Base-by-base conservation (phyloP, 2,888 invertebrate species). In the Teinopalpus imperialis region DNA sequence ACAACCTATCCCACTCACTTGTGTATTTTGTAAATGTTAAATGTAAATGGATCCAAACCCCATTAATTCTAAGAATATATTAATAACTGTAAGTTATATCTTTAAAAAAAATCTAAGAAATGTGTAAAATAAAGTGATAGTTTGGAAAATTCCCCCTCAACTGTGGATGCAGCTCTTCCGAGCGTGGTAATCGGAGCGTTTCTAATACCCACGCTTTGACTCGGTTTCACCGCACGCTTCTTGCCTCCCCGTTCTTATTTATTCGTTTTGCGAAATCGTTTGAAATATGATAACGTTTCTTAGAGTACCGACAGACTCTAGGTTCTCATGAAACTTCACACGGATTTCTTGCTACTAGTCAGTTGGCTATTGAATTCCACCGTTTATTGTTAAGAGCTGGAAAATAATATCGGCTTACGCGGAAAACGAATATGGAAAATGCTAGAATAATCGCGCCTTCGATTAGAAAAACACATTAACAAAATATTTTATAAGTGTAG, bases 181-280 rank as follows among this genome's bases (percentile, higher is more conserved):
- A 68, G 68, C 83, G 79, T 75, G 80, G 87, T 83, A 86, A 87
- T 81, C 82, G 87, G 87, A 87, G 85, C 87, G 83, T 86, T 87
- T 87, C 85, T 87, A 86, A 87, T 88, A 88, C 81, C 80, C 81
- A 81, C 85, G 85, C 83, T 86, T 81, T 79, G 85, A 82, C 75
- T 86, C 75, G 73, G 81, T 88, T 86, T 86, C 87, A 87, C 83
- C 82, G 86, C 82, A 87, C 83, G 82, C 81, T 82, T 87, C 82
- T 86, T 85, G 81, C 83, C 83, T 81, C 65, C n/a, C n/a, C 26
- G 77, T 81, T 87, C 82, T 79, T 87, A 75, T 81, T 86, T 83
- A 81, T 85, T 82, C 80, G 82, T 83, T 87, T 87, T 86, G 81
- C 83, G 85, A 85, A 86, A 87, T 80, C 85, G 81, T 88, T 87